These are phyloP conservation scores for Ellobium chinense DNA, from an alignment of 2,888 invertebrate species.

Conservation along the genomic window DNA sequence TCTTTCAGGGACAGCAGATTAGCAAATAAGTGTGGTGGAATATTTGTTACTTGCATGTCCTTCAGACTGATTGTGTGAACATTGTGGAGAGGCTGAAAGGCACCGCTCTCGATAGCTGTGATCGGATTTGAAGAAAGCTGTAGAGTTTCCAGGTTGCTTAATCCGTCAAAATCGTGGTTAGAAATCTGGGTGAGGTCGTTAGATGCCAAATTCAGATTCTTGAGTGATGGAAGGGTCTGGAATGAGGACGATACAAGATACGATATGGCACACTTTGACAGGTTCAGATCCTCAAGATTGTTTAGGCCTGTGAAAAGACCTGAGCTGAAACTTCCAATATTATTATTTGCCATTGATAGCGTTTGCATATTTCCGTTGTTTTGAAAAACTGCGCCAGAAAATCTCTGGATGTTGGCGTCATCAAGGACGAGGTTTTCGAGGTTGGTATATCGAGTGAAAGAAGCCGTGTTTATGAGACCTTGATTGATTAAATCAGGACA, in stretches of 20 bases:
- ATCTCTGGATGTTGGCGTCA: neutral
- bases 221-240: neutral
- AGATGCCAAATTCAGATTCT: neutral
- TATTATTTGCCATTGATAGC: conserved; percentile 1
- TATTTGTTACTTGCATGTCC: conserved; percentile 46
- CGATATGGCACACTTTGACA: neutral
- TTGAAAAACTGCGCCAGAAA: neutral
- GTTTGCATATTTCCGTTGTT: neutral
- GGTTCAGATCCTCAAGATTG: neutral
- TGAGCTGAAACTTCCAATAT: neutral
- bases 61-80: conserved; percentile 30
- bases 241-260: neutral
- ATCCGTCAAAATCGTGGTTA: conserved; percentile 49
- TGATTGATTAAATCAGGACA: neutral
- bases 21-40: conserved; percentile 52
- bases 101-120: conserved; percentile 44
- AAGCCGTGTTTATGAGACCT: neutral
- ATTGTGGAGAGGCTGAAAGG: conserved; percentile 46
- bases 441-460: neutral
- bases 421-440: neutral
- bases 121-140: conserved; percentile 56
- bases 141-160: conserved; percentile 40
- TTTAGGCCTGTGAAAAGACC: neutral
- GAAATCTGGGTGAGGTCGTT: neutral
- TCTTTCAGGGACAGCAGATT: conserved; percentile 51